These are phyloP conservation scores for Uropetala carovei DNA, from an alignment of 2,888 invertebrate genomes.

Conservation along the genomic window DNA sequence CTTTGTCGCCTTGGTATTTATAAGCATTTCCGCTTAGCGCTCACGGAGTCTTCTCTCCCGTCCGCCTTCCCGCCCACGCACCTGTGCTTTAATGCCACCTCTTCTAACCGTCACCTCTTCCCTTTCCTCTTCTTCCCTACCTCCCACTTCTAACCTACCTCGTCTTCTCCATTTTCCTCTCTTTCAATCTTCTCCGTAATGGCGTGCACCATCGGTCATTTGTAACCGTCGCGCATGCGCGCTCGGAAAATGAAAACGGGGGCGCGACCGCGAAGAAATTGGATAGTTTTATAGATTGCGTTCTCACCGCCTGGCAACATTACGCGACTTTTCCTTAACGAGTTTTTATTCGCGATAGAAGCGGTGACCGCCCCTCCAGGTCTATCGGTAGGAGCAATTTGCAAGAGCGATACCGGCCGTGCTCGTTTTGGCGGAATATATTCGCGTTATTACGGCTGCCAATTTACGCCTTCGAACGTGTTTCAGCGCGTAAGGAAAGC, in stretches of 20 bases:
- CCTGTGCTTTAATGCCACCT: not conserved
- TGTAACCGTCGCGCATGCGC: not conserved
- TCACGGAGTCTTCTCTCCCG: slow-evolving; percentile 11
- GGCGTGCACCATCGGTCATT: not conserved
- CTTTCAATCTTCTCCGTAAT: not conserved
- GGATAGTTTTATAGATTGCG: not conserved
- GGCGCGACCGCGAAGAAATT: not conserved
- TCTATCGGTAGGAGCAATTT: too few relatives aligned
- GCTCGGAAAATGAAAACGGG: not conserved
- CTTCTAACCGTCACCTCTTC: not conserved
- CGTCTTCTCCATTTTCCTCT: not conserved
- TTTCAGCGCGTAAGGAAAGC: too few relatives aligned
- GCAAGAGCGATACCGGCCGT: too few relatives aligned
- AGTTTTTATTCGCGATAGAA: too few relatives aligned
- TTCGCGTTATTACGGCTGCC: too few relatives aligned
- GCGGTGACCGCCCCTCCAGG: too few relatives aligned
- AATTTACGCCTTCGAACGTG: too few relatives aligned
- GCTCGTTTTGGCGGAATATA: too few relatives aligned
- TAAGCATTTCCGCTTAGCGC: slow-evolving; percentile 4
- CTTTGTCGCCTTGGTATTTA: slow-evolving; percentile 6
- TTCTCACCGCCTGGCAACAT: not conserved
- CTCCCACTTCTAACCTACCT: not conserved
- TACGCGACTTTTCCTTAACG: not conserved
- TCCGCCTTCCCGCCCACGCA: not conserved
- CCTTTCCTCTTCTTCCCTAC: not conserved